These are phyloP conservation scores for Poeciliopsis presidionis DNA, from an alignment of 2,797 vertebrate species.

Conservation along the genomic window DNA sequence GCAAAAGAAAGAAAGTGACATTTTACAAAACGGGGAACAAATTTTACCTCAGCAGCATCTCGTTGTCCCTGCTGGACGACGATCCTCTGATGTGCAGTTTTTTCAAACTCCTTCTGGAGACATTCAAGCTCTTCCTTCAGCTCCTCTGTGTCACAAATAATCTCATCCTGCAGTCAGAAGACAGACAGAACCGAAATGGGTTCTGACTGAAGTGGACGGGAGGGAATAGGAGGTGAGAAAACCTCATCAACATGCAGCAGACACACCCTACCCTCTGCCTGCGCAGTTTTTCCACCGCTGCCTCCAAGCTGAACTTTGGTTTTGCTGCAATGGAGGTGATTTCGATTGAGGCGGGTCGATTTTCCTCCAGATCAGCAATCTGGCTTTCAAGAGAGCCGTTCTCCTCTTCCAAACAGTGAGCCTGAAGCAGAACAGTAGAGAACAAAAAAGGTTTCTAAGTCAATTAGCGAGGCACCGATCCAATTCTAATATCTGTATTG, in stretches of 20 bases:
- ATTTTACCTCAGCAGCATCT: constrained; percentile 74
- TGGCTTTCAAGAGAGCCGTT: constrained; percentile 78
- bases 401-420: constrained; percentile 77
- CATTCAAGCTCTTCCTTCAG: constrained; percentile 67
- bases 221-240: constrained; percentile 12
- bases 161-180: constrained; percentile 72
- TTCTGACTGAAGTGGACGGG: constrained; percentile 7
- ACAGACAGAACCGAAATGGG: constrained; percentile 30
- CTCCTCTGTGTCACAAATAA: constrained; percentile 61
- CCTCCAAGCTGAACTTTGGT: constrained; percentile 68
- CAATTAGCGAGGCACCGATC: too few species aligned
- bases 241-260: constrained; percentile 25
- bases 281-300: constrained; percentile 72
- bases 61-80: constrained; percentile 64
- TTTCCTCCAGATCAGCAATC: constrained; percentile 70
- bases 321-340: constrained; percentile 19
- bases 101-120: constrained; percentile 65
- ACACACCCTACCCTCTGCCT: constrained; percentile 75
- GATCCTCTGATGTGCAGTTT: constrained; percentile 62
- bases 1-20: neutral
- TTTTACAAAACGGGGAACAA: neutral
- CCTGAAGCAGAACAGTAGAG: constrained; percentile 53
- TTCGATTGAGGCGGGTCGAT: constrained; percentile 20
- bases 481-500: too few species aligned
- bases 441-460: constrained; percentile 9